Evolutionary conservation across 1,140 invertebrate genomes (phyloP), one percentile per base, ranked within the genome.

Genomic region (Lordiphosa collinella): DNA sequence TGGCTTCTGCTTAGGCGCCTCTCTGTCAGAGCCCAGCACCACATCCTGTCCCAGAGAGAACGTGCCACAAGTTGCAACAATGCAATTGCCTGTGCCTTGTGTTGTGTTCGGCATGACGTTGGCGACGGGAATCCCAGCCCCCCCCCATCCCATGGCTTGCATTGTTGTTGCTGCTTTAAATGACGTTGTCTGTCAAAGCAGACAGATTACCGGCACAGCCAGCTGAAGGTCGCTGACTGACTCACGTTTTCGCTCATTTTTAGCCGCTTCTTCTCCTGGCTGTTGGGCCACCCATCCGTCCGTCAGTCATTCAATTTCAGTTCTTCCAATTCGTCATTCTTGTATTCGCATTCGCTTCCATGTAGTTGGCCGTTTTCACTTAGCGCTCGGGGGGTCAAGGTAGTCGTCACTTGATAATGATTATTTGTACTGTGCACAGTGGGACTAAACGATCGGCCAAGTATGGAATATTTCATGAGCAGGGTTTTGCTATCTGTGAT

Each of bases 231-330:
- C 64, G 68, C 49, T 12, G 8, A 50, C 37, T 56, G 38, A 57
- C 57, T 51, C 78, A 82, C 78, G 78, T 84, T 82, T 78, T 48
- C 25, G 56, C 68, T 78, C 78, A 73, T 84, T 80, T 82, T 53
- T 65, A 51, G 74, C 36, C 47, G 29, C 59, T 56, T 49, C 58
- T 52, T 53, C 40, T 53, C 32, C 14, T 48, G 12, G 12, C 10
- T 48, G 43, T 46, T 57, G 52, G 36, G 34, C 56, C 25, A 38
- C 10, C 9, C 40, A 44, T 63, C 34, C 14, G 13, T 40, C 48
- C 13, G 8, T 54, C 46, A 38, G 31, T 37, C 64, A 58, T 37
- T 74, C 55, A 43, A 35, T 49, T 55, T 44, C 36, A 76, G 41
- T 29, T 44, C 41, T 44, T 12, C 22, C 60, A 78, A 25, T 79